Conservation (phyloP, 2,113 vertebrate species). For the Uria lomvia region DNA sequence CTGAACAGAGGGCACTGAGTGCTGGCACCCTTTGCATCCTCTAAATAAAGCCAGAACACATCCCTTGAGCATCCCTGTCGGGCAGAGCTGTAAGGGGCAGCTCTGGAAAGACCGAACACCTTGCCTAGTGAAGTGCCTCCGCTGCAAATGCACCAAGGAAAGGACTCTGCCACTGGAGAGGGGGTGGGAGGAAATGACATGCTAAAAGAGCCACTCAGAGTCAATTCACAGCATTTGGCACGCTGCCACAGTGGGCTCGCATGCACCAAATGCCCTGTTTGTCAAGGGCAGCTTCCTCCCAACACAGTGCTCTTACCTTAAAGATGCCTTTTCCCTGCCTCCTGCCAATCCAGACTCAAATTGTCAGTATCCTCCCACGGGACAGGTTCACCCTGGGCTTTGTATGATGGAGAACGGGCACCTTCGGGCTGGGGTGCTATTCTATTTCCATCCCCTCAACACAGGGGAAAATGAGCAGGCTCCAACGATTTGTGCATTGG, state of each 20-base stretch:
- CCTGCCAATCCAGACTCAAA: background rate
- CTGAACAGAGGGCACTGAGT: background rate
- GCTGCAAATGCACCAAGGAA: background rate
- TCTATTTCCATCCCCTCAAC: background rate
- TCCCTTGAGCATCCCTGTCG: background rate
- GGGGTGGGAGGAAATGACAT: background rate
- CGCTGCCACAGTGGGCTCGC: background rate
- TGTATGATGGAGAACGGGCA: accelerated
- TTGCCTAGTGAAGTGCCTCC: background rate
- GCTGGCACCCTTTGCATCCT: background rate
- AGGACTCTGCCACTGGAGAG: background rate
- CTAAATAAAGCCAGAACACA: background rate
- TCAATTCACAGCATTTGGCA: background rate
- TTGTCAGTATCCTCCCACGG: background rate
- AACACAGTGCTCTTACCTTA: background rate
- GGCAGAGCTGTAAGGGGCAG: background rate
- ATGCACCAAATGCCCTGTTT: background rate
- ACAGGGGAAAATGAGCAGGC: background rate
- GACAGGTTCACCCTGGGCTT: background rate
- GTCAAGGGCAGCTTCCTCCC: background rate
- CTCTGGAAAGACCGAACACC: background rate
- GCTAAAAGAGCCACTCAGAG: background rate
- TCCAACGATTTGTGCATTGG: background rate
- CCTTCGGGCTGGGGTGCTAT: background rate
- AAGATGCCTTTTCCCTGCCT: background rate